Percentiles rank a stretch among this genome's conserved stretches.
Conservation (phyloP, 2,113 vertebrate genomes). For the Lampris incognitus region DNA sequence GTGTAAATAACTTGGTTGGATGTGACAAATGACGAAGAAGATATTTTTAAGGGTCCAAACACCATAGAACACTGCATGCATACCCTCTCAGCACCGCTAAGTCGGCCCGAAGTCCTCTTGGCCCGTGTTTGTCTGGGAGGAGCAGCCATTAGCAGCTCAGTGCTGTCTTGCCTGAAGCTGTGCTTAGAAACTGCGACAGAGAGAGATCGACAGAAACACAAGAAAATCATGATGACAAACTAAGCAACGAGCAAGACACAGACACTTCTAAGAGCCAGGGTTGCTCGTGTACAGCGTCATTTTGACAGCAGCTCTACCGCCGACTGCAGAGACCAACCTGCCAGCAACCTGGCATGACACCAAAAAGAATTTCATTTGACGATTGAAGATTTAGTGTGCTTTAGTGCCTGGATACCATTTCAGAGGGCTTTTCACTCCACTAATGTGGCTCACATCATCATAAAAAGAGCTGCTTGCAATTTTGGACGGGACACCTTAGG, state of each 20-base stretch:
- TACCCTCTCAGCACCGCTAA: slow-evolving; percentile 78
- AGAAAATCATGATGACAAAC: not conserved
- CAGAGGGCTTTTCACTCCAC: not conserved
- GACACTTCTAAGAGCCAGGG: not conserved
- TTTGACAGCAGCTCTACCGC: not conserved
- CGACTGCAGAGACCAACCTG: not conserved
- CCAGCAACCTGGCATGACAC: slow-evolving; percentile 26
- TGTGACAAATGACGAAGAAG: too few species aligned
- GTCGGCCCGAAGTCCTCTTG: slow-evolving; percentile 67
- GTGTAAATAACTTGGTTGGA: too few species aligned
- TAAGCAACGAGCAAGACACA: not conserved
- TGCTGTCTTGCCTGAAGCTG: slow-evolving; percentile 66
- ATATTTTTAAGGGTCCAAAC: too few species aligned
- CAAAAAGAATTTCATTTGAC: not conserved
- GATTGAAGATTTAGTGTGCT: slow-evolving; percentile 2
- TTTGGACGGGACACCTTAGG: too few species aligned
- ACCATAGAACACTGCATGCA: slow-evolving; percentile 21
- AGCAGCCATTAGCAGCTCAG: slow-evolving; percentile 65
- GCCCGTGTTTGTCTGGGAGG: slow-evolving; percentile 62
- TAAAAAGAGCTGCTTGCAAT: too few species aligned
- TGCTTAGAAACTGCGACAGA: slow-evolving; percentile 71
- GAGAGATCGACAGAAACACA: slow-evolving; percentile 11
- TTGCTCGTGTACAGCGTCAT: not conserved
- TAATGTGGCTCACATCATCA: too few species aligned
- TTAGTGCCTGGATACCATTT: not conserved